Percentiles rank a stretch among this genome's conserved stretches.
These are phyloP conservation scores for Pocillopora meandrina DNA, from an alignment of 92 coral and sea anemone species.

Conservation along the genomic window DNA sequence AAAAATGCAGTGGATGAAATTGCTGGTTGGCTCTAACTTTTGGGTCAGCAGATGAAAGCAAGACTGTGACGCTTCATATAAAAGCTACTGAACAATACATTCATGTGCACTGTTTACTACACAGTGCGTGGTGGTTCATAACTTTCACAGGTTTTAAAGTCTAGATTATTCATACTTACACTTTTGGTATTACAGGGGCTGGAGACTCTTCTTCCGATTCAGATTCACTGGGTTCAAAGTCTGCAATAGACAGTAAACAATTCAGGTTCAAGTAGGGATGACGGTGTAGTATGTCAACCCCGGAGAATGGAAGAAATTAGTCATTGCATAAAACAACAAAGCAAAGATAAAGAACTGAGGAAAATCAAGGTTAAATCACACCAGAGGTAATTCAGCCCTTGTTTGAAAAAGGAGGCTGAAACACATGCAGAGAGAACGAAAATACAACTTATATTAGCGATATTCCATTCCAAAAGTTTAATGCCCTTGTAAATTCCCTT, in stretches of 20 bases:
- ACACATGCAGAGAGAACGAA: neutral
- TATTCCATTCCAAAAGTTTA: too few relatives aligned
- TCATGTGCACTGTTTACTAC: neutral
- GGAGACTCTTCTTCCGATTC: constrained; percentile 48
- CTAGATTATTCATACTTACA: constrained; percentile 27
- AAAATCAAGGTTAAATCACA: too few relatives aligned
- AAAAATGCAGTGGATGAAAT: neutral
- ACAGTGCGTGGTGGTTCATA: neutral
- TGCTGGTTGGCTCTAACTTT: constrained; percentile 1
- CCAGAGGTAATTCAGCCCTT: neutral
- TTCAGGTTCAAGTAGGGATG: neutral
- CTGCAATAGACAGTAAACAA: constrained; percentile 21
- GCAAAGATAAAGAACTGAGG: too few relatives aligned
- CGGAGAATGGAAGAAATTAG: neutral
- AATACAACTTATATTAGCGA: too few relatives aligned
- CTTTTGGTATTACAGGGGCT: constrained; percentile 28
- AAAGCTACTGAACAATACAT: constrained; percentile 1
- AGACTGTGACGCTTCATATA: neutral
- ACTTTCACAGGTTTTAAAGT: neutral
- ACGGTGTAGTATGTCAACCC: neutral
- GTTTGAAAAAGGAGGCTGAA: neutral
- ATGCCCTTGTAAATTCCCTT: too few relatives aligned
- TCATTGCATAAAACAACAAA: too few relatives aligned
- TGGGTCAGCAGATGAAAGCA: constrained; percentile 4
- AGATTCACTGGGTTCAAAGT: constrained; percentile 65